Percentiles rank a stretch among this genome's conserved stretches.
phyloP scores from a whole-genome alignment of 2,113 vertebrate species.

The Probosciger aterrimus region DNA sequence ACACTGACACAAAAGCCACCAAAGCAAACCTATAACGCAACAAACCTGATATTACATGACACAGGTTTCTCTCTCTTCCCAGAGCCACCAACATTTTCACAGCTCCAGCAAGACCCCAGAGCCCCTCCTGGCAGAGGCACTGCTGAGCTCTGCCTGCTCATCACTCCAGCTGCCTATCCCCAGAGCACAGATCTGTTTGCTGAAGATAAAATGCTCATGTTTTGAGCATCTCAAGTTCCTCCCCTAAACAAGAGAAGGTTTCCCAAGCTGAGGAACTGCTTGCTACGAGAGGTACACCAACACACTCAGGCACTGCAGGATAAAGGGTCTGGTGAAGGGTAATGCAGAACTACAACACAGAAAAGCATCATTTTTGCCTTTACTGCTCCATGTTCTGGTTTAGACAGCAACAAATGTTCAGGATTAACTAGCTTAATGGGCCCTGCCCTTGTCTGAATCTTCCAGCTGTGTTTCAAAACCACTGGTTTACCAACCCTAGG shows the following conservation, averaged over 20 bases:
- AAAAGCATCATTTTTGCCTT: accelerated
- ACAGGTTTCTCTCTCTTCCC: background rate
- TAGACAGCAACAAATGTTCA: background rate
- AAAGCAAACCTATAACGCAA: background rate
- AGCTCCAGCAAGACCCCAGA: background rate
- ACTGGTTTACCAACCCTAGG: background rate
- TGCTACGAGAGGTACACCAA: background rate
- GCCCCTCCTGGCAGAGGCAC: background rate
- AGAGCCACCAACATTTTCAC: background rate
- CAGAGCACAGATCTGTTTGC: background rate
- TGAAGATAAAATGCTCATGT: background rate
- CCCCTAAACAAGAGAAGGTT: accelerated
- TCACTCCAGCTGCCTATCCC: accelerated
- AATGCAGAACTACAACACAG: background rate
- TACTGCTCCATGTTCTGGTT: accelerated
- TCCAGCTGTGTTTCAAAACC: background rate
- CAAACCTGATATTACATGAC: background rate
- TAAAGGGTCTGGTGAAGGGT: background rate
- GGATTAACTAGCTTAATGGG: background rate
- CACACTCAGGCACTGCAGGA: accelerated
- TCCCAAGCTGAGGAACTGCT: background rate
- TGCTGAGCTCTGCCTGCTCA: background rate
- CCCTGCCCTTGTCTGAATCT: background rate
- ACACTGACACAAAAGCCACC: background rate
- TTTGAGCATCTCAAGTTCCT: background rate